Percentiles rank a stretch among this genome's conserved stretches.
These are phyloP conservation scores for Latheticus oryzae DNA, from an alignment of 2,888 invertebrate genomes.

Conservation along the genomic window DNA sequence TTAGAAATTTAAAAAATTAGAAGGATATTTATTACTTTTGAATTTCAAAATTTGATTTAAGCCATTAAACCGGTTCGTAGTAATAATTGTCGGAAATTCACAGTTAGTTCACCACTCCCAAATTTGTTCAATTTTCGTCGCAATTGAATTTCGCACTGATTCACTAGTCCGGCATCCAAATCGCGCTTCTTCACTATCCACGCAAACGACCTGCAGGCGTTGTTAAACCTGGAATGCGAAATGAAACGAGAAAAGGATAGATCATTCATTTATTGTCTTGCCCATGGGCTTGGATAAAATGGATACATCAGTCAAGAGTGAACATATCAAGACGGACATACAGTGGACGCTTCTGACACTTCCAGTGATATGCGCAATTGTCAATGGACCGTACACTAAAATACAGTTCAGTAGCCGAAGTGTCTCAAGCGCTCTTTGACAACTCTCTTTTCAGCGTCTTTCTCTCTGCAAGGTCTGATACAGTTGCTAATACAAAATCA, in stretches of 20 bases:
- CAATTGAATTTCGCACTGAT: conserved; percentile 6
- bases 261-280: conserved; percentile 66
- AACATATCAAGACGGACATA: conserved; percentile 64
- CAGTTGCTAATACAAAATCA: conserved; percentile 23
- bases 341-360: conserved; percentile 64
- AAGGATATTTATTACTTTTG: too few species aligned
- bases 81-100: conserved; percentile 14
- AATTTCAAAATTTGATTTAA: conserved; percentile 3
- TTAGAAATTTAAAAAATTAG: neutral
- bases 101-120: conserved; percentile 22
- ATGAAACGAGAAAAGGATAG: conserved; percentile 52
- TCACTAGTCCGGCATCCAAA: conserved; percentile 13
- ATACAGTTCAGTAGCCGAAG: conserved; percentile 54
- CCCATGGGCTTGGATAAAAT: conserved; percentile 64
- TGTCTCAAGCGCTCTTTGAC: conserved; percentile 45
- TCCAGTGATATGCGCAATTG: conserved; percentile 64
- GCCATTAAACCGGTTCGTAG: conserved; percentile 13
- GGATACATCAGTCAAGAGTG: conserved; percentile 66
- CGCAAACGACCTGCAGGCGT: neutral
- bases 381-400: conserved; percentile 49
- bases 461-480: conserved; percentile 34
- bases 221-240: conserved; percentile 35
- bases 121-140: conserved; percentile 8
- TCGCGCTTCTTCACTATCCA: conserved; percentile 5
- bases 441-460: conserved; percentile 28